phyloP scores from a whole-genome alignment of 2,888 invertebrate genomes.

The Troglohyphantes excavatus region DNA sequence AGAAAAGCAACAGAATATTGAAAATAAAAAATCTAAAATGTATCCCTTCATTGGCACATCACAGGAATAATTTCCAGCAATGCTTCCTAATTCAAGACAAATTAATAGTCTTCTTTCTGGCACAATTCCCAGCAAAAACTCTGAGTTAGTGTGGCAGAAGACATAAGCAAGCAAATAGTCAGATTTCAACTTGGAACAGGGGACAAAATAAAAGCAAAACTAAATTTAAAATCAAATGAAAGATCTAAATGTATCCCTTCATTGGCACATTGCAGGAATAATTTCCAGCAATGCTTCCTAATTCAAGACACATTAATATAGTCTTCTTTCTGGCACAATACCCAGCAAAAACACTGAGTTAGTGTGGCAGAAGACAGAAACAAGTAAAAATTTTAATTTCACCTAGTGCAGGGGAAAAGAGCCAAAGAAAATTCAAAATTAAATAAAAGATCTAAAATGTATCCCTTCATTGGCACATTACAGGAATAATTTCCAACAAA shows the following conservation, averaged over 20 bases:
- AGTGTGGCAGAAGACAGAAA: conserved; percentile 44
- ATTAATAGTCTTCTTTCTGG: conserved; percentile 32
- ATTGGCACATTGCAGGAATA: neutral
- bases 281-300: conserved; percentile 48
- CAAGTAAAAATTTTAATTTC: neutral
- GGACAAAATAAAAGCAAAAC: too few relatives aligned
- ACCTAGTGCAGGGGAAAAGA: too few relatives aligned
- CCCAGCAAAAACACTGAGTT: neutral
- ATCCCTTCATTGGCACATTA: conserved; percentile 50
- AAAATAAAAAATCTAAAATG: neutral
- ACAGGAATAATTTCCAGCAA: neutral
- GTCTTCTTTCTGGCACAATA: conserved; percentile 41
- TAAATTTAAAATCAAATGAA: neutral
- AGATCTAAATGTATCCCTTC: conserved; percentile 5
- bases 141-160: conserved; percentile 36
- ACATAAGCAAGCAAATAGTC: neutral
- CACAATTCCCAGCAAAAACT: neutral
- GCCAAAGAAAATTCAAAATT: neutral
- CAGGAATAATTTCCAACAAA: too few relatives aligned
- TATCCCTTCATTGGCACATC: conserved; percentile 41
- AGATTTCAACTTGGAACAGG: neutral
- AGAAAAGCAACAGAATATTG: neutral
- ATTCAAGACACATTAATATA: neutral
- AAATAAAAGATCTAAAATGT: neutral
- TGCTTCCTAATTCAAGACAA: conserved; percentile 29